Conservation (phyloP, 2,888 invertebrate species). For the Nomada hirtipes region DNA sequence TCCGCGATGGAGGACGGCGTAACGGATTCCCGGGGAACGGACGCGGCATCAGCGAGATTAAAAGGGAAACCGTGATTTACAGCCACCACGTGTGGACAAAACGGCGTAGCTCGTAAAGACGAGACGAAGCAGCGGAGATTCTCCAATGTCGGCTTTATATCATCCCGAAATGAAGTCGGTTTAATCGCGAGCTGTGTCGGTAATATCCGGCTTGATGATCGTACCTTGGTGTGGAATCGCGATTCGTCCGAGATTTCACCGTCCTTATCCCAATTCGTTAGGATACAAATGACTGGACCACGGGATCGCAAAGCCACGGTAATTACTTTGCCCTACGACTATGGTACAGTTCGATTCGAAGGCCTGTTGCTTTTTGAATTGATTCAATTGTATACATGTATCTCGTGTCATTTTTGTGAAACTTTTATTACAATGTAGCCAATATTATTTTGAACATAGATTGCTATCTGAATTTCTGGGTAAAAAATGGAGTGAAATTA, state of each 20-base stretch:
- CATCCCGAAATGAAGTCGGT: slow-evolving; percentile 48
- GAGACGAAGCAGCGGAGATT: not conserved
- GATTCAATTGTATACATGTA: too few relatives aligned
- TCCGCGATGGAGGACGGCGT: not conserved
- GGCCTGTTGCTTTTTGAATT: too few relatives aligned
- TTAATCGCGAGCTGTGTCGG: slow-evolving; percentile 49
- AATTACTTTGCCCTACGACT: slow-evolving; percentile 14
- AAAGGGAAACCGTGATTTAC: slow-evolving; percentile 48
- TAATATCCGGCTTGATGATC: slow-evolving; percentile 48
- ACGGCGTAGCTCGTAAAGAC: slow-evolving; percentile 37
- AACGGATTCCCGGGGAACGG: slow-evolving; percentile 21
- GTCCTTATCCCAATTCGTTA: slow-evolving; percentile 44
- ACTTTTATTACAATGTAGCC: not conserved
- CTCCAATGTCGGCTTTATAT: slow-evolving; percentile 28
- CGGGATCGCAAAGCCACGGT: slow-evolving; percentile 40
- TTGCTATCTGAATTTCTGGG: too few relatives aligned
- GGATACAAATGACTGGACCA: slow-evolving; percentile 29
- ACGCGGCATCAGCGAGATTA: slow-evolving; percentile 41
- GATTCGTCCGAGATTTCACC: slow-evolving; percentile 45
- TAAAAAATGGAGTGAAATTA: slow-evolving; percentile 23
- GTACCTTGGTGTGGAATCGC: slow-evolving; percentile 10
- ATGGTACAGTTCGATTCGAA: not conserved
- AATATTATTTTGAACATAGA: too few relatives aligned
- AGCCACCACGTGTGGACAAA: slow-evolving; percentile 34
- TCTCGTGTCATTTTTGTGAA: too few relatives aligned